These are phyloP conservation scores for Rallus limicola DNA, from an alignment of 2,113 vertebrate genomes.

Conservation along the genomic window DNA sequence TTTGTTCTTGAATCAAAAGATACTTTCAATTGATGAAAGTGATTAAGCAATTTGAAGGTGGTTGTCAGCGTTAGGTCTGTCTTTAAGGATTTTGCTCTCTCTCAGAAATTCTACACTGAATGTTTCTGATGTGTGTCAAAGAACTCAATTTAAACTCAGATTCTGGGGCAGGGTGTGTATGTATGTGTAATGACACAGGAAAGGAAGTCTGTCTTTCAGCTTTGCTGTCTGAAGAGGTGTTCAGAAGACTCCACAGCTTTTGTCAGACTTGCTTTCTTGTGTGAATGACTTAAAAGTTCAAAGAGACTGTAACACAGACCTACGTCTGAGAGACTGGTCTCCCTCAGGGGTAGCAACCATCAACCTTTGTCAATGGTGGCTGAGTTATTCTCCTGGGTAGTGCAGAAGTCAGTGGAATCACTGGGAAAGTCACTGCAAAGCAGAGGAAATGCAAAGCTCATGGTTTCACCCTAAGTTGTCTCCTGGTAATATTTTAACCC, in stretches of 20 bases:
- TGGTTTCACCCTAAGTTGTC: not conserved
- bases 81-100: slow-evolving; percentile 46
- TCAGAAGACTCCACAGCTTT: slow-evolving; percentile 48
- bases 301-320: slow-evolving; percentile 31
- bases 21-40: slow-evolving; percentile 61
- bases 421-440: not conserved
- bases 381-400: not conserved
- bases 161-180: slow-evolving; percentile 24
- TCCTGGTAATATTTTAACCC: not conserved
- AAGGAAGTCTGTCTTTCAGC: slow-evolving; percentile 56
- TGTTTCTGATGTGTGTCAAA: slow-evolving; percentile 64
- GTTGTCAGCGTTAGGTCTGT: slow-evolving; percentile 54
- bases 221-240: slow-evolving; percentile 53
- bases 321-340: not conserved
- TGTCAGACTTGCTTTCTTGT: slow-evolving; percentile 55
- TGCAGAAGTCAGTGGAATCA: not conserved
- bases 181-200: slow-evolving; percentile 50
- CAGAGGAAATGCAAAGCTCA: not conserved
- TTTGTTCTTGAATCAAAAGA: slow-evolving; percentile 71
- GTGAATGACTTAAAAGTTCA: slow-evolving; percentile 48
- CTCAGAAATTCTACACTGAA: slow-evolving; percentile 65
- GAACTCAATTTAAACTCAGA: slow-evolving; percentile 33
- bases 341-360: not conserved
- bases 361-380: not conserved
- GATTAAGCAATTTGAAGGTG: slow-evolving; percentile 57